Conservation (phyloP, 2,888 invertebrate species). For the Callimorpha dominula region DNA sequence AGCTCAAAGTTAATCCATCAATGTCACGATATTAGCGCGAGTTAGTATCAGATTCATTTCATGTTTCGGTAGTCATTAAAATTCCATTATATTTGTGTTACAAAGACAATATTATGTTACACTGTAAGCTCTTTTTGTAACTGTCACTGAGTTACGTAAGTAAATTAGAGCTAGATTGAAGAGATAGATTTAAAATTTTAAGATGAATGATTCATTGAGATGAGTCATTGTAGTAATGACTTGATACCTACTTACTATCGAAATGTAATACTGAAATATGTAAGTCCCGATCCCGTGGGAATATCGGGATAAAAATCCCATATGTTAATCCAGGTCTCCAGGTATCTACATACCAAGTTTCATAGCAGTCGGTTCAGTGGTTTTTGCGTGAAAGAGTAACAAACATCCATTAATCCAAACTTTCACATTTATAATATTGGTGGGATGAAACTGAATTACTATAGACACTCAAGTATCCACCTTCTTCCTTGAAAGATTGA, state of each 20-base stretch:
- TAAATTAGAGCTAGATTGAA: background rate
- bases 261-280: background rate
- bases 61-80: conserved; percentile 4
- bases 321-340: no score
- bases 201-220: no score
- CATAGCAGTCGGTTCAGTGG: no score
- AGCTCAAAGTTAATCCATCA: conserved; percentile 12
- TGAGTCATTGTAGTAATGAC: no score
- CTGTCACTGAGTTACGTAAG: background rate
- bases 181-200: background rate
- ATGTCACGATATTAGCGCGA: conserved; percentile 2
- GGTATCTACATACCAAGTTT: no score
- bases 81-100: conserved; percentile 5
- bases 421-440: no score
- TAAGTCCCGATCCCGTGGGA: no score
- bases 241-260: no score
- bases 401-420: no score
- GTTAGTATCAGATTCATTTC: conserved; percentile 11
- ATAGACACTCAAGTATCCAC: background rate
- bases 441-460: background rate
- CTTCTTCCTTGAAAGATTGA: background rate
- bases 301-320: no score
- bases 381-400: no score
- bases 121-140: background rate
- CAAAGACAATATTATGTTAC: background rate